phyloP scores from a whole-genome alignment of 1,140 invertebrate species.

The Hypsibius dujardini region DNA sequence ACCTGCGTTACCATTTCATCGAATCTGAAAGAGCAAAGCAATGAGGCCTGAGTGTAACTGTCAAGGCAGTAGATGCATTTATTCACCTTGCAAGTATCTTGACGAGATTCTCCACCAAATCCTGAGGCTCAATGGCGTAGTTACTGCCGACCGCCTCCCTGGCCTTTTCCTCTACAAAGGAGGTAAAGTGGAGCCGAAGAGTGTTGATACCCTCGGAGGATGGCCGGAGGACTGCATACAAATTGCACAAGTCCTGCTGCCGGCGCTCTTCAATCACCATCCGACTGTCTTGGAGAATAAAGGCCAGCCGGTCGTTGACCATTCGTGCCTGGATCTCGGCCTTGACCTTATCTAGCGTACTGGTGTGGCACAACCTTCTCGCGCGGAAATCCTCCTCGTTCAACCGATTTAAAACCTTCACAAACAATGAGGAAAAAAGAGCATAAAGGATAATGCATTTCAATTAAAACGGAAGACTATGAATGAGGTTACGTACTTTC shows the following conservation, averaged over 20 bases:
- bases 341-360: background rate
- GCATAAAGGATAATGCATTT: background rate
- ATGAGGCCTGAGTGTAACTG: too few species aligned
- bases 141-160: background rate
- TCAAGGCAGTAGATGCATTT: too few species aligned
- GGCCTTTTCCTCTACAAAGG: constrained; percentile 15
- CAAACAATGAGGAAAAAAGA: too few species aligned
- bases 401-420: background rate
- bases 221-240: constrained; percentile 1
- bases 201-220: constrained; percentile 1
- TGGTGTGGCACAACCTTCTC: background rate
- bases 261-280: background rate
- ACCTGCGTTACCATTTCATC: constrained; percentile 11
- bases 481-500: background rate
- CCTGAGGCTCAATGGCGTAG: background rate
- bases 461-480: background rate
- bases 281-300: background rate
- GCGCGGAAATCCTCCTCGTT: background rate
- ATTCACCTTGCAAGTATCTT: background rate
- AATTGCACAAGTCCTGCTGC: background rate
- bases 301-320: constrained; percentile 2
- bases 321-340: background rate
- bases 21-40: background rate
- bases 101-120: constrained; percentile 5
- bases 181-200: constrained; percentile 11